These are phyloP conservation scores for Drosophila kepulauana DNA, from an alignment of 1,140 invertebrate species.

Conservation along the genomic window DNA sequence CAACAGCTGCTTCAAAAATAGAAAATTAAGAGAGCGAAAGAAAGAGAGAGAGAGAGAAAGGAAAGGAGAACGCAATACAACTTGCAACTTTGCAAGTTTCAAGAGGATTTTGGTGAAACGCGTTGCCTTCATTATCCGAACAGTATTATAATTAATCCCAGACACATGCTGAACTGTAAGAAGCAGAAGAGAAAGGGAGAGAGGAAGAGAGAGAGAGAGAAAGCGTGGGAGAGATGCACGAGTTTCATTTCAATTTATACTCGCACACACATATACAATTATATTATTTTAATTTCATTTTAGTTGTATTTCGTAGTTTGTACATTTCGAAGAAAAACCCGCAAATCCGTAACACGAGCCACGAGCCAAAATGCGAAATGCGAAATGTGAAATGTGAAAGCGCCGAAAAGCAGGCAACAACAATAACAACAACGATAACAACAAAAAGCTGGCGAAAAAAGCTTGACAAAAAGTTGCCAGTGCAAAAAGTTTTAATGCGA, in stretches of 20 bases:
- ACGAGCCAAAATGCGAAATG: not conserved
- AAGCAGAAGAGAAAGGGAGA: not conserved
- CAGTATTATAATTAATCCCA: conserved; percentile 19
- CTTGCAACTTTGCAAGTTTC: not conserved
- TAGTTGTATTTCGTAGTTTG: conserved; percentile 19
- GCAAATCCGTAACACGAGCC: conserved; percentile 14
- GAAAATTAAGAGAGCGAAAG: no score
- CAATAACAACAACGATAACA: no score
- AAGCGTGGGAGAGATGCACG: not conserved
- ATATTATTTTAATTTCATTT: conserved; percentile 30
- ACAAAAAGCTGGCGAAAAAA: conserved; percentile 15
- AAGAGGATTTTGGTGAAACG: conserved; percentile 6
- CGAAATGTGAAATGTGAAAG: not conserved
- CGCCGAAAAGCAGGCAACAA: conserved; percentile 16
- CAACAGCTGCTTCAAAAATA: not conserved
- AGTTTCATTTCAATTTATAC: conserved; percentile 38
- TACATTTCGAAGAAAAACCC: conserved; percentile 13
- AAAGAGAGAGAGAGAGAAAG: no score
- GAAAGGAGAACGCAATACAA: not conserved
- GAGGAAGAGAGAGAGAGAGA: not conserved
- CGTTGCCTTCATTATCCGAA: not conserved
- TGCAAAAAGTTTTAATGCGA: conserved; percentile 34
- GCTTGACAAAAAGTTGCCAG: conserved; percentile 37
- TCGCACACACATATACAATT: not conserved
- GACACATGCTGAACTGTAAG: conserved; percentile 16